Base-by-base conservation (phyloP, 1,140 invertebrate species). In the Drosophila oshimai region DNA sequence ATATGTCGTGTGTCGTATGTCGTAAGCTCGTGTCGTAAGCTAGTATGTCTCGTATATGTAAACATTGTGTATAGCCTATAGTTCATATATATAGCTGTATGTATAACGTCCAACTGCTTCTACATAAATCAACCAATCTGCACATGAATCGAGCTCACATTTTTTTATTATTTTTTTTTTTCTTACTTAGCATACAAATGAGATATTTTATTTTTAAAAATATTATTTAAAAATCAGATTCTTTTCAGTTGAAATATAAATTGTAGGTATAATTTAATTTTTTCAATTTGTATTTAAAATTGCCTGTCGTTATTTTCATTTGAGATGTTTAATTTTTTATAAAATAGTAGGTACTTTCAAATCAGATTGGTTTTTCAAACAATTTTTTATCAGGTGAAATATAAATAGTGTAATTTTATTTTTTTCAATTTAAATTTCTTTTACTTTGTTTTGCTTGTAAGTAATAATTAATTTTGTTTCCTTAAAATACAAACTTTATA, bases 61-160 rank as follows among this genome's bases (percentile, higher is more conserved):
- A 37, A 17, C 13, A 36, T 33, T 53, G 33, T 53, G 33, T 69
- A 47, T 74, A 61, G 57, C 34, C n/a, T n/a, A n/a, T n/a, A n/a
- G n/a, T n/a, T n/a, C n/a, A n/a, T n/a, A n/a, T n/a, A n/a, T n/a
- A 18, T 33, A 37, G 29, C 20, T 53, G 15, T 55, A 67, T 49
- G 44, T 34, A 36, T 34, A 49, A 33, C 41, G 28, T 31, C 42
- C 7, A 51, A 54, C 18, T 22, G 75, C 75, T 78, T 79, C 10
- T 44, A 36, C 58, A 61, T 61, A 60, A 24, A 42, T 18, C 13
- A 28, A 41, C 1, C 13, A 7, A 24, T 10, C 22, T 33, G 22
- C 10, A 17, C n/a, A 17, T 45, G 9, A n/a, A n/a, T n/a, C n/a
- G n/a, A n/a, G n/a, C n/a, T n/a, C n/a, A n/a, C n/a, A n/a, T n/a